phyloP scores from a whole-genome alignment of 2,113 vertebrate species.

The Colaptes auratus region DNA sequence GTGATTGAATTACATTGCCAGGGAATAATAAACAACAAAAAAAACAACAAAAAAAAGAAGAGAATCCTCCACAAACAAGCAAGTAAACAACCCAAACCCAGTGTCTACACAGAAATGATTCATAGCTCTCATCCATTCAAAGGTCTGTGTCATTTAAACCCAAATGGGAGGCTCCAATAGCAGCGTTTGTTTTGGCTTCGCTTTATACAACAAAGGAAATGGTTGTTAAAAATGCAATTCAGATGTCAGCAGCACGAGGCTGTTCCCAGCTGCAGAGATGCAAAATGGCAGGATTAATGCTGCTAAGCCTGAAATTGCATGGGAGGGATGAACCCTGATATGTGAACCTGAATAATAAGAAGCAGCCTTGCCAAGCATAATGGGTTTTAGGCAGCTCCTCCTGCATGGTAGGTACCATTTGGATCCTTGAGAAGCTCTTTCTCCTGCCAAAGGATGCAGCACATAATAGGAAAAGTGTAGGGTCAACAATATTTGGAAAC shows the following conservation, averaged over 20 bases:
- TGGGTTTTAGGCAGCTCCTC: neutral
- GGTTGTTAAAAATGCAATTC: constrained; percentile 38
- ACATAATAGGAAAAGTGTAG: neutral
- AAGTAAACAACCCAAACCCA: constrained; percentile 3
- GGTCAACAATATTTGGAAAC: neutral
- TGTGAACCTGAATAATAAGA: neutral
- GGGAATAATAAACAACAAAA: neutral
- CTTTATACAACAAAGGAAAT: constrained; percentile 27
- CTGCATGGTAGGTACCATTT: neutral
- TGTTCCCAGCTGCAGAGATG: neutral
- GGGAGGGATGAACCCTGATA: neutral
- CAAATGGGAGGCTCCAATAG: neutral
- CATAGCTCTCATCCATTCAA: neutral
- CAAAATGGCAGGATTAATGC: neutral
- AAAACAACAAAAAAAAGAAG: neutral
- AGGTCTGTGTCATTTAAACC: constrained; percentile 26
- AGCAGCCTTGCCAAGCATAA: neutral
- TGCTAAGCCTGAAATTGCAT: neutral
- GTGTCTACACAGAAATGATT: neutral
- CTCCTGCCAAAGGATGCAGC: neutral
- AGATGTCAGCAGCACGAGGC: constrained; percentile 20
- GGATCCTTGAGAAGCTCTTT: neutral
- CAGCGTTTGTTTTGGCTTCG: constrained; percentile 20
- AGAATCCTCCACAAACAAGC: neutral
- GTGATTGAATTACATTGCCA: neutral